phyloP scores from a whole-genome alignment of 2,888 invertebrate genomes.

The Notodonta ziczac region DNA sequence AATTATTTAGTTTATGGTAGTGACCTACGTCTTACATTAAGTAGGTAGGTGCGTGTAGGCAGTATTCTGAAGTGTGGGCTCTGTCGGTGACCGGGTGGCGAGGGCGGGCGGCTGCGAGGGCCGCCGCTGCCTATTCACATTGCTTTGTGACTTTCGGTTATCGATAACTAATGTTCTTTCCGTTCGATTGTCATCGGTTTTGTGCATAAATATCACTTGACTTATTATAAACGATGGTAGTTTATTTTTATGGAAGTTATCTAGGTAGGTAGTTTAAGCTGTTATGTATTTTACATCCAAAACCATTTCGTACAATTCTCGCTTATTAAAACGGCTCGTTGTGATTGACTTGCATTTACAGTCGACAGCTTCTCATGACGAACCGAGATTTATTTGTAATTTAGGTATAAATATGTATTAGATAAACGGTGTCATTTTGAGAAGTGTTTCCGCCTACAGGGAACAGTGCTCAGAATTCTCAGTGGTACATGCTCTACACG shows the following conservation, averaged over 20 bases:
- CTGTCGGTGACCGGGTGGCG: constrained; percentile 24
- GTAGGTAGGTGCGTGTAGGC: constrained; percentile 43
- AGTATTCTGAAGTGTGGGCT: constrained; percentile 29
- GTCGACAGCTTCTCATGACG: constrained; percentile 72
- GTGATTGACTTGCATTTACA: constrained; percentile 78
- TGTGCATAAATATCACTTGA: constrained; percentile 71
- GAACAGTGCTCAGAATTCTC: constrained; percentile 75
- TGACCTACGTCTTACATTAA: constrained; percentile 48
- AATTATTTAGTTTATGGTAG: constrained; percentile 64
- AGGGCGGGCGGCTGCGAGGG: constrained; percentile 16
- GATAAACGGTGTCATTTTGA: constrained; percentile 76
- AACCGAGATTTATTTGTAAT: constrained; percentile 79
- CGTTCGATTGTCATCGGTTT: constrained; percentile 52
- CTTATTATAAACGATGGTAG: constrained; percentile 78
- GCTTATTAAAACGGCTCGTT: constrained; percentile 64
- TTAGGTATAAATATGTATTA: constrained; percentile 80
- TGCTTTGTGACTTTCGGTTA: constrained; percentile 56
- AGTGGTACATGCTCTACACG: constrained; percentile 80
- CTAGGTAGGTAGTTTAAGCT: constrained; percentile 83
- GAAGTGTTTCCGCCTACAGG: constrained; percentile 66
- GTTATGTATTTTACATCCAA: constrained; percentile 80
- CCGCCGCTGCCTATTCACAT: constrained; percentile 68
- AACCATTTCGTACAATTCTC: constrained; percentile 64
- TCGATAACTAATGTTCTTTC: constrained; percentile 39
- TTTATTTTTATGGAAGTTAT: constrained; percentile 82